Evolutionary conservation across 2,113 vertebrate species (phyloP).

Genomic region (Rattus norvegicus): DNA sequence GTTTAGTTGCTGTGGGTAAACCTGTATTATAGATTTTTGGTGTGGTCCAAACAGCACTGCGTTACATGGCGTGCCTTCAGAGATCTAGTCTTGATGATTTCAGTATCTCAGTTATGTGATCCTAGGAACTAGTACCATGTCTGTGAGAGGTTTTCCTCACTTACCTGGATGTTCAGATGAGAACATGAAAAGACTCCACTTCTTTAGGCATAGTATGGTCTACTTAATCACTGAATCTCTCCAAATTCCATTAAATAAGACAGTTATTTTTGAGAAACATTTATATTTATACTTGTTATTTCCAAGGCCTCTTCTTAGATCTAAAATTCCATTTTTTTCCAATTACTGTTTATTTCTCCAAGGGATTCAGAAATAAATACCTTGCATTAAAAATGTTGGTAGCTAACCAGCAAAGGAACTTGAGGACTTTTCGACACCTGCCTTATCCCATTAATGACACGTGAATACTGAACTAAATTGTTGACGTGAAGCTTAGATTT

Average conservation of each 20-base stretch:
- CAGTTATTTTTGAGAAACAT: background rate
- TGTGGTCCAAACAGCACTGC: background rate
- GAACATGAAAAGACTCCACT: background rate
- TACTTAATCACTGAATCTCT: background rate
- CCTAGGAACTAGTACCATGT: background rate
- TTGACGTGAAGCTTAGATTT: slow-evolving; percentile 67
- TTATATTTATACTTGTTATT: background rate
- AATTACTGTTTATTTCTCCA: slow-evolving; percentile 34
- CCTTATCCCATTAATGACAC: slow-evolving; percentile 52
- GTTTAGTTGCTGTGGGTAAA: background rate
- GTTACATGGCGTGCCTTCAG: background rate
- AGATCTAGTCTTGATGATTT: background rate
- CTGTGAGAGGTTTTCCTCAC: background rate
- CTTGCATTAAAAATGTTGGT: slow-evolving; percentile 1
- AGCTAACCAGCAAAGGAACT: slow-evolving; percentile 64
- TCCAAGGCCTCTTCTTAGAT: background rate
- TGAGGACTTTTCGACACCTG: slow-evolving; percentile 64
- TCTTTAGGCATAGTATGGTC: background rate
- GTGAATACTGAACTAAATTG: slow-evolving; percentile 47
- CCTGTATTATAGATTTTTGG: background rate
- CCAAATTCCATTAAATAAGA: background rate
- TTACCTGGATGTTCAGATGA: background rate
- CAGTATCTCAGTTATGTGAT: background rate
- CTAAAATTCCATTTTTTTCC: slow-evolving; percentile 46
- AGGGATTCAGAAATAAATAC: slow-evolving; percentile 8